phyloP scores from a whole-genome alignment of 2,113 vertebrate species.

The Nematolebias whitei region DNA sequence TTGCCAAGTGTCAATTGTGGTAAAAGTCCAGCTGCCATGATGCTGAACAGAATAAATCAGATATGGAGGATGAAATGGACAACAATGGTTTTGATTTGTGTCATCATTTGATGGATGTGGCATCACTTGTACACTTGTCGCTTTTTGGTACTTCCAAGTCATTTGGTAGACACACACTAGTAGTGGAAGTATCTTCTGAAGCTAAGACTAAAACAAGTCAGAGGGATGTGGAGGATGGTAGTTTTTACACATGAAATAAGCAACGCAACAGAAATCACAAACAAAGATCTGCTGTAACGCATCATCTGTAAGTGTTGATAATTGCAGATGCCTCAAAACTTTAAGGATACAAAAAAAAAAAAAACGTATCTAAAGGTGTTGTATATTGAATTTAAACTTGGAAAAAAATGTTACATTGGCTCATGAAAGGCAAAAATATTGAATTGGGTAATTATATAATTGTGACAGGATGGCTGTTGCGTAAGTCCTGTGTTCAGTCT shows the following conservation, averaged over 20 bases:
- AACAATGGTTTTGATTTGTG: no score
- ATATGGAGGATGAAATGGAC: no score
- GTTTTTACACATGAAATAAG: conserved; percentile 1
- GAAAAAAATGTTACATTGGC: not conserved
- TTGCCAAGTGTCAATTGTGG: not conserved
- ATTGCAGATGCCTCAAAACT: not conserved
- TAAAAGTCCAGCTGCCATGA: no score
- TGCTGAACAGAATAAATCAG: no score
- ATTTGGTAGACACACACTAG: no score
- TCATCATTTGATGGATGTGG: no score
- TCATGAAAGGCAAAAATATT: conserved; percentile 18
- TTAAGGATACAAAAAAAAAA: not conserved
- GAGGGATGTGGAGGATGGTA: conserved; percentile 7
- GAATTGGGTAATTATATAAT: conserved; percentile 55
- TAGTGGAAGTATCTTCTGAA: not conserved
- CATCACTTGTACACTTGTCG: no score
- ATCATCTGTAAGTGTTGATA: not conserved
- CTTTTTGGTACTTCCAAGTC: no score
- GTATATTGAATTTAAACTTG: not conserved
- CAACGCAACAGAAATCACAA: not conserved
- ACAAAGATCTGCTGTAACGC: not conserved
- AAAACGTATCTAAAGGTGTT: not conserved
- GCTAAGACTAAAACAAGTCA: not conserved
- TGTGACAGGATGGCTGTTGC: conserved; percentile 43
- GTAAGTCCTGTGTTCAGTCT: conserved; percentile 25